Evolutionary conservation across 2,797 vertebrate species (phyloP), one percentile per base, ranked within the genome.

Genomic region (Muscicapa striata): DNA sequence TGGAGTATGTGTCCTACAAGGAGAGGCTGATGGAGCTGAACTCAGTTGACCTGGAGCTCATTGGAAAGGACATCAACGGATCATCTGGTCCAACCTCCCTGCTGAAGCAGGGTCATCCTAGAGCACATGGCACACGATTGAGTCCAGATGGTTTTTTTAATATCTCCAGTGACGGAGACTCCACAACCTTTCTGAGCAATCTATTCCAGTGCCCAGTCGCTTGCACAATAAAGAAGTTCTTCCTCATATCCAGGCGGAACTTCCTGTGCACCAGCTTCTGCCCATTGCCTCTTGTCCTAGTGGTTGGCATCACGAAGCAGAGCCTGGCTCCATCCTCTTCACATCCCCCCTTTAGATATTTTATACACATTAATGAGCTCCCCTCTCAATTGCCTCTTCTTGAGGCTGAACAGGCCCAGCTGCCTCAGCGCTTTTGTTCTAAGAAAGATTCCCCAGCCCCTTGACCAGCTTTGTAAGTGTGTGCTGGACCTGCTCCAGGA

Each of bases 261-360:
- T 30, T 69, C 3, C 20, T 38, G 16, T 49, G 23, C 5, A 20
- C 51, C 23, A 29, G 36, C n/a, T 70, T 70, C 43, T 69, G 49
- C 12, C 14, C 3, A 17, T 22, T 69, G 49, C 43, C 3, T 51
- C 27, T 57, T 38, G 17, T 45, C 72, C 17, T 83, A 38, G 14
- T 40, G n/a, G 20, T 2, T 63, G n/a, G n/a, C 24, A 70, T 3
- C 20, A 51, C 0, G 0, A 32, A 41, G 26, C 75, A 68, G 11
- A 59, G 15, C 41, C 63, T 62, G 43, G 63, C 49, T 82, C 16
- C 21, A 43, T 69, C 15, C 4, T 57, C 19, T 75, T 55, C 27
- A n/a, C 11, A 38, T 13, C 16, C 22, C 82, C 15, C 11, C 3
- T 55, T 55, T 15, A 62, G 32, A 12, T 62, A 68, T 29, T 54